These are phyloP conservation scores for Drosophila auraria DNA, from an alignment of 1,140 invertebrate species.

Conservation along the genomic window DNA sequence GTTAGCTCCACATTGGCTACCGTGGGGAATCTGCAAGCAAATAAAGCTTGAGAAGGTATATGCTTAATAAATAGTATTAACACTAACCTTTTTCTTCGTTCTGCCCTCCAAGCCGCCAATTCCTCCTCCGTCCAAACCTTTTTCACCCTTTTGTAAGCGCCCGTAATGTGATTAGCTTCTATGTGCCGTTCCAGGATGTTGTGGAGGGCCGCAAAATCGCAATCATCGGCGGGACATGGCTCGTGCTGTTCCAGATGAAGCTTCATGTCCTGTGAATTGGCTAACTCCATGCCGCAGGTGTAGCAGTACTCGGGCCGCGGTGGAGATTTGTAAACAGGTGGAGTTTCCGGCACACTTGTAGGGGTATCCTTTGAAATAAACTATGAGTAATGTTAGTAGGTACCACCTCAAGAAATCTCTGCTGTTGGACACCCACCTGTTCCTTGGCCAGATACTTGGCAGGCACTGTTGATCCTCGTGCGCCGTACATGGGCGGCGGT, in stretches of 20 bases:
- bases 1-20: slow-evolving; percentile 89
- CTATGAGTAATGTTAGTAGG: not conserved
- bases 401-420: not conserved
- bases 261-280: slow-evolving; percentile 86
- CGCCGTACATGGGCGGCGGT: slow-evolving; percentile 85
- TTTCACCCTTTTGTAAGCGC: slow-evolving; percentile 91
- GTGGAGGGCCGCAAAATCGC: slow-evolving; percentile 91
- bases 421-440: slow-evolving; percentile 6
- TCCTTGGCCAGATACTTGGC: slow-evolving; percentile 53
- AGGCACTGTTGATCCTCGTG: slow-evolving; percentile 80
- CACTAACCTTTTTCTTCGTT: slow-evolving; percentile 88
- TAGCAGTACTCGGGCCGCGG: slow-evolving; percentile 87
- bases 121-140: slow-evolving; percentile 91
- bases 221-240: slow-evolving; percentile 92
- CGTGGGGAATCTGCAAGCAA: slow-evolving; percentile 87
- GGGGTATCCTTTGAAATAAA: slow-evolving; percentile 1
- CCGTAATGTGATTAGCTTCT: slow-evolving; percentile 91
- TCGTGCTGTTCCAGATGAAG: slow-evolving; percentile 90
- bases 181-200: slow-evolving; percentile 92
- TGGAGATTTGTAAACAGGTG: slow-evolving; percentile 46
- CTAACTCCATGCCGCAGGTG: slow-evolving; percentile 91
- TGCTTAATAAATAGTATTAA: not conserved
- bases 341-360: not conserved
- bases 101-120: slow-evolving; percentile 92
- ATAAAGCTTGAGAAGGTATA: not conserved